These are phyloP conservation scores for Cheilosia soror DNA, from an alignment of 2,888 invertebrate genomes.

Conservation along the genomic window DNA sequence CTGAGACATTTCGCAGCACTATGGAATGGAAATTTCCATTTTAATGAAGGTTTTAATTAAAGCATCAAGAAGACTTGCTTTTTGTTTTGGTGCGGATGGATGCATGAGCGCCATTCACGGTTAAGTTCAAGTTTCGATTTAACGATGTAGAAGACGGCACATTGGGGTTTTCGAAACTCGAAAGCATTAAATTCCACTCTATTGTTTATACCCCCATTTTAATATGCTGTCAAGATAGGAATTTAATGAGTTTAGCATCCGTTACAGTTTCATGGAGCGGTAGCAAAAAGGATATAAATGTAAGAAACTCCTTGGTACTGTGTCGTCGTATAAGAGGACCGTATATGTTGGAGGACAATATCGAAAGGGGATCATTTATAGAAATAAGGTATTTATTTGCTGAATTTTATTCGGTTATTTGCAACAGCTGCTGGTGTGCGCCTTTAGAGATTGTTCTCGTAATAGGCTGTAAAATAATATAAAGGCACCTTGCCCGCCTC, in stretches of 20 bases:
- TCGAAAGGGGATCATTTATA: not conserved
- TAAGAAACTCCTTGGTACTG: not conserved
- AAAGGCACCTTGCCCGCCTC: no score
- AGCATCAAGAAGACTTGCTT: not conserved
- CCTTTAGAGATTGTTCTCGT: no score
- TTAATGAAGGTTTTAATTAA: not conserved
- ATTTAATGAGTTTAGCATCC: constrained; percentile 6
- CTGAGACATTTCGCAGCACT: not conserved
- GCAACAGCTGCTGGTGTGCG: no score
- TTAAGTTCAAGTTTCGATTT: not conserved
- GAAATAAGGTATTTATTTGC: no score
- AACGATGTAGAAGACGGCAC: not conserved
- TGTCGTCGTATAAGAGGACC: not conserved
- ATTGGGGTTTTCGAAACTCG: not conserved
- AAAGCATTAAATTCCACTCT: not conserved
- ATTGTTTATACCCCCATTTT: not conserved
- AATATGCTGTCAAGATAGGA: constrained; percentile 3
- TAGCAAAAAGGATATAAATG: not conserved
- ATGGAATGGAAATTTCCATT: not conserved
- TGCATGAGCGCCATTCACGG: not conserved
- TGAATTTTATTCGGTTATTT: no score
- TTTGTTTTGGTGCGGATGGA: not conserved
- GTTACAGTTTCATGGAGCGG: not conserved
- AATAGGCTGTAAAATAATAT: no score
- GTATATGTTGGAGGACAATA: not conserved